Percentiles rank a stretch among this genome's conserved stretches.
phyloP scores from a whole-genome alignment of 1,140 invertebrate genomes.

The Bombus balteatus region DNA sequence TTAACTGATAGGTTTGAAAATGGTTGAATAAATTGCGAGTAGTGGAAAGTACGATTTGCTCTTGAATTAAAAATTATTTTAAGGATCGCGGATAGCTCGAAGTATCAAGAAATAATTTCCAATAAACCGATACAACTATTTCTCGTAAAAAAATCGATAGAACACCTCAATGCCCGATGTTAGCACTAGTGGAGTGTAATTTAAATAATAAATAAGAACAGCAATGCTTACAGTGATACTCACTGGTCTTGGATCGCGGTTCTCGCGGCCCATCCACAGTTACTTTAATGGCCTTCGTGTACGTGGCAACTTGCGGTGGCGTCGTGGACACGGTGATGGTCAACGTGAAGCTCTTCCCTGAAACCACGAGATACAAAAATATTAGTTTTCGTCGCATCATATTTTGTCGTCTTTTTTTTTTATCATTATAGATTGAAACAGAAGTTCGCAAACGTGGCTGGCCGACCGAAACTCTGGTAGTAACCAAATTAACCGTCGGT shows the following conservation, averaged over 20 bases:
- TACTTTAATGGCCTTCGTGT: conserved; percentile 99
- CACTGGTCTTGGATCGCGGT: conserved; percentile 98
- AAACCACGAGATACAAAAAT: conserved; percentile 61
- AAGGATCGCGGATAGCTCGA: too few species aligned
- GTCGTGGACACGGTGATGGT: conserved; percentile 97
- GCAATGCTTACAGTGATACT: conserved; percentile 86
- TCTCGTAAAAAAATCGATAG: background rate
- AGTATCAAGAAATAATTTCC: too few species aligned
- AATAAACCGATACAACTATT: background rate
- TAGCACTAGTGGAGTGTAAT: conserved; percentile 19
- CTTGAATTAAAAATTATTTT: background rate
- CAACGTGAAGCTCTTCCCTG: conserved; percentile 98
- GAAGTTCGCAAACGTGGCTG: conserved; percentile 74
- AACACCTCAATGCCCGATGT: background rate
- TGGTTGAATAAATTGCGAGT: too few species aligned
- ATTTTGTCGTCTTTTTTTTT: background rate
- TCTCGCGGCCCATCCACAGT: conserved; percentile 99
- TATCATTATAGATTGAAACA: conserved; percentile 41
- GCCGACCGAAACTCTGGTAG: conserved; percentile 66
- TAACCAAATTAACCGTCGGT: conserved; percentile 75
- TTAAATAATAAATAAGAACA: conserved; percentile 64
- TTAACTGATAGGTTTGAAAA: too few species aligned
- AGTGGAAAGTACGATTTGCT: too few species aligned
- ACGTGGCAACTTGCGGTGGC: conserved; percentile 98
- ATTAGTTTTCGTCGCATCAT: background rate